phyloP scores from a whole-genome alignment of 2,113 vertebrate species.

The chimpanzee (Pan troglodytes) region NHGRI_mPanTro3-v2.1_pri NC_072414.2:90955501-90956000 shows the following conservation, averaged over 20 bases:
- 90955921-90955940: background rate
- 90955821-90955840: background rate
- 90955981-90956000: background rate
- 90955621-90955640: background rate
- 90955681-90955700: background rate
- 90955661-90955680: background rate
- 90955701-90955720: background rate
- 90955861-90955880: background rate
- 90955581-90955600: background rate
- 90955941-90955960: background rate
- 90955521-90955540: background rate
- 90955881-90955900: fast-evolving
- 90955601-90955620: background rate
- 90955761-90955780: background rate
- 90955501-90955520: background rate
- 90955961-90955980: fast-evolving
- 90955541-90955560: background rate
- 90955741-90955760: fast-evolving
- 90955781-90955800: background rate
- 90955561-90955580: background rate
- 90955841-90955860: background rate
- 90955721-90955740: background rate
- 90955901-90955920: background rate
- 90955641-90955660: background rate
- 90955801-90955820: fast-evolving